phyloP scores from a whole-genome alignment of 64 coral and sea anemone species.

The Montipora foliosa region DNA sequence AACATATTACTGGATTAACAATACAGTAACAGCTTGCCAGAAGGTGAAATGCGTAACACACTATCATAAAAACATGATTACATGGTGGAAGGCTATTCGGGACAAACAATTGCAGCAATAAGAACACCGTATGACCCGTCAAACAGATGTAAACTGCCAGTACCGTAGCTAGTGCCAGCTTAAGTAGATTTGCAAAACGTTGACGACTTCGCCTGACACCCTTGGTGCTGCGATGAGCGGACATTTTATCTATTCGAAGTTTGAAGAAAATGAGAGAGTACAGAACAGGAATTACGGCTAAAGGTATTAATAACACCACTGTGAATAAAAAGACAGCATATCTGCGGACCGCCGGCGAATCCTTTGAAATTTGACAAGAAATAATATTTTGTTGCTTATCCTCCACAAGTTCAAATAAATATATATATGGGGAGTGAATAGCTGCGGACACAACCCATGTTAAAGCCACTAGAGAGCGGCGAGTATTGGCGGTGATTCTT shows the following conservation, averaged over 20 bases:
- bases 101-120: neutral
- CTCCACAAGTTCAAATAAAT: neutral
- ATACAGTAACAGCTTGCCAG: neutral
- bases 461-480: conserved; percentile 7
- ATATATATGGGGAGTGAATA: conserved; percentile 51
- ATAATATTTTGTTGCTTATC: neutral
- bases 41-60: neutral
- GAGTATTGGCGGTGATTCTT: conserved; percentile 26
- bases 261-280: neutral
- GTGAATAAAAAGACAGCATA: conserved; percentile 2
- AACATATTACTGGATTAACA: conserved; percentile 16
- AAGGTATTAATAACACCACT: conserved; percentile 26
- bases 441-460: conserved; percentile 49
- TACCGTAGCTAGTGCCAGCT: conserved; percentile 34
- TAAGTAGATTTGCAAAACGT: conserved; percentile 17
- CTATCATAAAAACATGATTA: neutral
- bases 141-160: conserved; percentile 36
- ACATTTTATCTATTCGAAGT: conserved; percentile 38
- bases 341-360: neutral
- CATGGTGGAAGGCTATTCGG: neutral
- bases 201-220: neutral
- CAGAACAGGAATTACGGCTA: neutral
- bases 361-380: no score
- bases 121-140: neutral
- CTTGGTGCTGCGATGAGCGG: neutral